Base-by-base conservation (phyloP, 2,797 vertebrate genomes). In the Lophius americanus region DNA sequence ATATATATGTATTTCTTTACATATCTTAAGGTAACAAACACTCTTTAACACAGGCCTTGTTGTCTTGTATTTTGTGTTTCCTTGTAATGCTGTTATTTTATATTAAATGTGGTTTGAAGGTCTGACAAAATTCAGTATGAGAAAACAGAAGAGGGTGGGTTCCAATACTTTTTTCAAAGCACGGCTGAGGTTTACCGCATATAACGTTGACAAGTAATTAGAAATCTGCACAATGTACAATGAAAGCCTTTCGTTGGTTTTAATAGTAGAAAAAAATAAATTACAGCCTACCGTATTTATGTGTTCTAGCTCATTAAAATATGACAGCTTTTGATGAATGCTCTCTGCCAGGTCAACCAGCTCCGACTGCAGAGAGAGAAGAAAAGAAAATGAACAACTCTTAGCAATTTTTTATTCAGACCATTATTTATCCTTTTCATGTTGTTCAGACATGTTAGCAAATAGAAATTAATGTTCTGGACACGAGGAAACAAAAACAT, bases 251-350 rank as follows among this genome's bases (percentile, higher is more conserved):
- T 1, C 39, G 35, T 50, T 14, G 37, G 6, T 49, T 32, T n/a
- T 50, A 0, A 13, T 56, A 47, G 8, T 7, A 38, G 13, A 71
- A 4, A 54, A 37, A 7, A 14, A 50, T 5, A 46, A 50, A 48
- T 64, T 3, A 0, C 63, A 65, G 10, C 94, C 70, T 94, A 99
- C 98, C 81, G 97, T 96, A 83, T 96, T 98, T 79, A 99, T 96
- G 85, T 94, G 96, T 88, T 99, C 98, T 78, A 99, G 84, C 81
- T 99, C 97, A 58, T 98, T 99, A 88, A 99, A 99, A 85, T 99
- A 99, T 1, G 97, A 99, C 59, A 99, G 94, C 77, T 99, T 99
- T 87, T 99, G 97, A 84, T 99, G 96, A 79, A 99, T 98, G 88
- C 92, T 98, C 90, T 98, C 96, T 60, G 98, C 97, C 83, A 99